Evolutionary conservation across 2,888 invertebrate genomes (phyloP), one percentile per base, ranked within the genome.

Genomic region (Tortrix viridana): DNA sequence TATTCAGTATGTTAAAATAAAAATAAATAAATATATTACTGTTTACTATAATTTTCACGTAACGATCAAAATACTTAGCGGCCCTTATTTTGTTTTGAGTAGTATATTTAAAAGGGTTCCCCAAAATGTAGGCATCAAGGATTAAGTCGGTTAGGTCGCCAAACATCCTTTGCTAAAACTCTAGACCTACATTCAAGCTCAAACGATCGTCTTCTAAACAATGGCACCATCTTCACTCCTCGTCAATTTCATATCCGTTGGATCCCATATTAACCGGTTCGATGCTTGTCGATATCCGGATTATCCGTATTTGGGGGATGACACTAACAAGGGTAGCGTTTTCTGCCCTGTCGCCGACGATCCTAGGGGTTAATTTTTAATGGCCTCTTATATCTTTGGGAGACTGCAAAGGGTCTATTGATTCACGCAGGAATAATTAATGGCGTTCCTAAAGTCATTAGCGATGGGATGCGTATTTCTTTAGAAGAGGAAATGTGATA

Each of bases 291-390:
- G 81, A 83, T 84, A 80, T 75, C 74, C 75, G 81, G 82, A 81
- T 86, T 84, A 87, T 81, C 81, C 78, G 76, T 81, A 84, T 85
- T 84, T 79, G 78, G 73, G 79, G 80, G 72, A 74, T 84, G 88
- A 88, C 88, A 85, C 81, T 88, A 88, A 89, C 88, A 85, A 86
- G 89, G 89, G 88, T 86, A 72, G 73, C 71, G 78, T 82, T 85
- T 83, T 82, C 81, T 74, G 76, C 75, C 68, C 74, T 75, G 75
- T 71, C 76, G 75, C 72, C 65, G 66, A 49, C 55, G 55, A 65
- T 49, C 23, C 32, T n/a, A 12, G 44, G 60, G 63, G 63, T 63
- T 63, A 63, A 63, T 63, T 63, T 63, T 63, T 63, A 63, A 63
- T 63, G 58, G 57, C 47, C 47, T 48, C 63, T 48, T 56, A 62